Percentiles rank a stretch among this genome's conserved stretches.
These are phyloP conservation scores for Lineus longissimus DNA, from an alignment of 1,140 invertebrate species.

Conservation along the genomic window DNA sequence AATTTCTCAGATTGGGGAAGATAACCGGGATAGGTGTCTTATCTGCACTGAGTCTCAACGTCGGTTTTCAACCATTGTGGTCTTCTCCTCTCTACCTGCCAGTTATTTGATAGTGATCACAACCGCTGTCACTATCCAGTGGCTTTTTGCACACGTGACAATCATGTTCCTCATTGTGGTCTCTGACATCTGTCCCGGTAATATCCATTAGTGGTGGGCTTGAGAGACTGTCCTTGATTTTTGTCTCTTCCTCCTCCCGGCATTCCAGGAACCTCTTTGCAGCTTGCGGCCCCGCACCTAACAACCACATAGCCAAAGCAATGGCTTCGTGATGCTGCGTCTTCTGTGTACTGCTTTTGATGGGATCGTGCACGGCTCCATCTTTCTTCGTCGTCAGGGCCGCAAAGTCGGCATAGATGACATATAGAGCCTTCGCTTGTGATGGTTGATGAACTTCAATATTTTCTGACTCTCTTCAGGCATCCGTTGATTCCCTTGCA, in stretches of 20 bases:
- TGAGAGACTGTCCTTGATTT: background rate
- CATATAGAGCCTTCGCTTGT: constrained; percentile 17
- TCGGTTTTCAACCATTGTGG: background rate
- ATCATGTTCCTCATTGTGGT: background rate
- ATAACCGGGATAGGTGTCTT: constrained; percentile 37
- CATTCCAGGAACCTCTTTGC: background rate
- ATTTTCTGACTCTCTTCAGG: constrained; percentile 8
- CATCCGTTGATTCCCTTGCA: constrained; percentile 18
- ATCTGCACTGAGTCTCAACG: background rate
- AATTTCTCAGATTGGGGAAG: constrained; percentile 51
- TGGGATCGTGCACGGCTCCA: background rate
- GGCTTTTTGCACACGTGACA: constrained; percentile 3
- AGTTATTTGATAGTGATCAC: background rate
- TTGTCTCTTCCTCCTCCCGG: background rate
- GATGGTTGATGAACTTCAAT: constrained; percentile 9
- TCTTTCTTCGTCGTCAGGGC: constrained; percentile 14
- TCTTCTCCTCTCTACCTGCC: background rate
- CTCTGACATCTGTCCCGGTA: background rate
- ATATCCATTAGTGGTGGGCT: background rate
- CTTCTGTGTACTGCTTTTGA: constrained; percentile 5
- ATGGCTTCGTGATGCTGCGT: constrained; percentile 7
- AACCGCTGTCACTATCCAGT: background rate
- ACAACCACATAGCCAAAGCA: constrained; percentile 15
- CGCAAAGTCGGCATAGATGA: constrained; percentile 20
- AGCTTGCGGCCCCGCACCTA: constrained; percentile 9